Conservation (phyloP, 2,113 vertebrate genomes). For the Mobula birostris region DNA sequence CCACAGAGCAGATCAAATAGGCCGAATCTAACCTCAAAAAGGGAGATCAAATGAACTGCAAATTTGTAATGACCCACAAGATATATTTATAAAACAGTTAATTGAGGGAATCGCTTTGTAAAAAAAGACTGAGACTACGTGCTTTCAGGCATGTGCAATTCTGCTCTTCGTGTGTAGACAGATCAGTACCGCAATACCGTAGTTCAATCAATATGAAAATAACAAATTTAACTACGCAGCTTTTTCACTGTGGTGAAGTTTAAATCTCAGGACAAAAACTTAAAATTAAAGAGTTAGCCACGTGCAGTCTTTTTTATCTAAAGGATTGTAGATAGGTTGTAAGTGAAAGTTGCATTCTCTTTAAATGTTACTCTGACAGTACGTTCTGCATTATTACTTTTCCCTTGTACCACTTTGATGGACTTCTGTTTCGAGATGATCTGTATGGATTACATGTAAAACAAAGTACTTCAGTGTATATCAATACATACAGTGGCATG, state of each 20-base stretch:
- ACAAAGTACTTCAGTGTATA: too few species aligned
- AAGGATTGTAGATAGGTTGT: not conserved
- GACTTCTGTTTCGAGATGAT: too few species aligned
- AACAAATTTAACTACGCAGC: not conserved
- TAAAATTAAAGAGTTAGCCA: not conserved
- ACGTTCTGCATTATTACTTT: too few species aligned
- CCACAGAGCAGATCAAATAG: not conserved
- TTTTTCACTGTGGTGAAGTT: not conserved
- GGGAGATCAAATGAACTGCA: not conserved
- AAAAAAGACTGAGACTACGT: not conserved
- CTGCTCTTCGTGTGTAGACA: not conserved
- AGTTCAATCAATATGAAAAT: not conserved
- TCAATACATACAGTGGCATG: too few species aligned
- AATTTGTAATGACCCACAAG: not conserved
- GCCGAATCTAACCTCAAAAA: not conserved
- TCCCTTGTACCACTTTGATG: too few species aligned
- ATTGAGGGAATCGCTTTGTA: not conserved
- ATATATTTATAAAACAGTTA: not conserved
- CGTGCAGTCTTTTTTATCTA: not conserved
- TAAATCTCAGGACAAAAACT: not conserved
- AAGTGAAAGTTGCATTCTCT: not conserved
- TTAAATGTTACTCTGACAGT: too few species aligned
- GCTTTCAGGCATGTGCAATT: not conserved
- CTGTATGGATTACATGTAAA: too few species aligned
- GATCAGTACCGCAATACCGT: not conserved